Evolutionary conservation across 2,797 vertebrate species (phyloP).

Genomic region (Fundulus diaphanus): DNA sequence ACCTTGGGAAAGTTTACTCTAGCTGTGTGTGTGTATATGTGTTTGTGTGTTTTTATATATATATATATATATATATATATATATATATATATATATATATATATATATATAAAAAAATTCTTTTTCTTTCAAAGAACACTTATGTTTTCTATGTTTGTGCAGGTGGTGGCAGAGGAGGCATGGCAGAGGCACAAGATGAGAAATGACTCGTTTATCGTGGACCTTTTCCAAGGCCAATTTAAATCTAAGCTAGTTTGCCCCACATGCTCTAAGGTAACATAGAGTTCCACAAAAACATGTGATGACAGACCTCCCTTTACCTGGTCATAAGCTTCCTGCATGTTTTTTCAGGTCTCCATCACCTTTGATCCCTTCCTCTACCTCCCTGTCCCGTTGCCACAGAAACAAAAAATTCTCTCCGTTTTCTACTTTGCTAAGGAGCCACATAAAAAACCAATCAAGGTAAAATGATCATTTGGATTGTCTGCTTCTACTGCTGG

Average conservation of each 20-base stretch:
- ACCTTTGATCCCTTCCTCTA: constrained; percentile 99
- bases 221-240: constrained; percentile 99
- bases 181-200: constrained; percentile 99
- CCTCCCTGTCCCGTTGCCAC: constrained; percentile 94
- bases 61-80: too few species aligned
- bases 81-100: too few species aligned
- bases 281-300: neutral
- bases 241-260: constrained; percentile 99
- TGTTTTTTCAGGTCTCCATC: constrained; percentile 91
- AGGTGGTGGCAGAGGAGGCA: constrained; percentile 98
- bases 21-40: too few species aligned
- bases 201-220: constrained; percentile 97
- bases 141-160: constrained; percentile 26
- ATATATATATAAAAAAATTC: neutral
- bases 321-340: neutral
- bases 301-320: neutral
- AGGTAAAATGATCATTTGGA: constrained; percentile 78
- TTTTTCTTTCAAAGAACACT: neutral
- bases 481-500: neutral
- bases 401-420: constrained; percentile 97
- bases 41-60: too few species aligned
- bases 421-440: constrained; percentile 96
- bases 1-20: neutral
- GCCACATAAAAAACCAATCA: constrained; percentile 96
- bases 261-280: constrained; percentile 92